These are phyloP conservation scores for Toxotes chatareus DNA, from an alignment of 2,113 vertebrate genomes.

Conservation along the genomic window DNA sequence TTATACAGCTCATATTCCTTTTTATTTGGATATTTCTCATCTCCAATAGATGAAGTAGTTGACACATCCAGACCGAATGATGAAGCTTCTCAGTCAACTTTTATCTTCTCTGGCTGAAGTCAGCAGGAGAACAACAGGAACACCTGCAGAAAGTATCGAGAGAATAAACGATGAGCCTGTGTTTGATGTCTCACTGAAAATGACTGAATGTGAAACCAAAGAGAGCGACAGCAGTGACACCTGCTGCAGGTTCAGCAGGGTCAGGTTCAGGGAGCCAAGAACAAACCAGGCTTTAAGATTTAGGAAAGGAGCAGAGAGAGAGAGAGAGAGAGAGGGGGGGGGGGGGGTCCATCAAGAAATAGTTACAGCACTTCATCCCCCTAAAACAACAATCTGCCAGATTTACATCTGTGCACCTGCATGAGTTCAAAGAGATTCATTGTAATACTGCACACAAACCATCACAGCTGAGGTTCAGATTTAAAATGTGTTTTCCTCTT, in stretches of 20 bases:
- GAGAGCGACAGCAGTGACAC: conserved; percentile 33
- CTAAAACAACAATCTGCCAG: too few species aligned
- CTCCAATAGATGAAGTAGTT: too few species aligned
- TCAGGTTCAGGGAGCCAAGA: not conserved
- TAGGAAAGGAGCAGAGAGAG: not conserved
- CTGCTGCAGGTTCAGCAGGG: conserved; percentile 47
- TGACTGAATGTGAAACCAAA: conserved; percentile 23
- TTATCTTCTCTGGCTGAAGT: not conserved
- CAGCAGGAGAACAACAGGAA: not conserved
- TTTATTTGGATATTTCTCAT: not conserved
- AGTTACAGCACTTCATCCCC: too few species aligned
- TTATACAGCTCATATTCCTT: not conserved
- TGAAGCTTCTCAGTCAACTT: not conserved
- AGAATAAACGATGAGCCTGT: conserved; percentile 47
- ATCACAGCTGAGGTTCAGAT: not conserved
- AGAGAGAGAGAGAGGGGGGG: too few species aligned
- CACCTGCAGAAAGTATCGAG: conserved; percentile 52
- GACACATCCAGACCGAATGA: not conserved
- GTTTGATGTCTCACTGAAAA: conserved; percentile 60
- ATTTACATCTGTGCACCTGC: too few species aligned
- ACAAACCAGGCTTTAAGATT: not conserved
- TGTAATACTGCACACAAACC: not conserved
- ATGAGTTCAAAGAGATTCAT: not conserved
- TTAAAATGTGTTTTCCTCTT: not conserved
- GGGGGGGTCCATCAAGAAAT: too few species aligned